phyloP scores from a whole-genome alignment of 2,113 vertebrate genomes.

The Chunga burmeisteri region DNA sequence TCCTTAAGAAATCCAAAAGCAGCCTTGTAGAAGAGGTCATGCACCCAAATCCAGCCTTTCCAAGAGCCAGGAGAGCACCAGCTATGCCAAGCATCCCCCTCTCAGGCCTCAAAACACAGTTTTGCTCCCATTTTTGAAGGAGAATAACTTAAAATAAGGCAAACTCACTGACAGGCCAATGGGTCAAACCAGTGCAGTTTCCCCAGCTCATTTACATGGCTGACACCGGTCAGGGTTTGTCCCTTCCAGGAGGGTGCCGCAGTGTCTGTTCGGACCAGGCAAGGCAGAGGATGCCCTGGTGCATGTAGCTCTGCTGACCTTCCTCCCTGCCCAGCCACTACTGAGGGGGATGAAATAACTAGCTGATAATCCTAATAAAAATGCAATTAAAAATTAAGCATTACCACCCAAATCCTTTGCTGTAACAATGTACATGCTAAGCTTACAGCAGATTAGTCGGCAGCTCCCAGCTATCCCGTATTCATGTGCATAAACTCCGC shows the following conservation, averaged over 20 bases:
- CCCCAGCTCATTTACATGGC: neutral
- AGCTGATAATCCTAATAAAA: conserved; percentile 16
- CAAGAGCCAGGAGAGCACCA: neutral
- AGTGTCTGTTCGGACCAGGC: neutral
- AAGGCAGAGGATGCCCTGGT: neutral
- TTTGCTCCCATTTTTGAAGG: neutral
- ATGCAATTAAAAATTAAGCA: neutral
- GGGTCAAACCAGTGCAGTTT: neutral
- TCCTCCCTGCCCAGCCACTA: neutral
- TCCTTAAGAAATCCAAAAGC: neutral
- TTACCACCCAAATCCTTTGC: neutral
- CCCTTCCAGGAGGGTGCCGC: fast-evolving
- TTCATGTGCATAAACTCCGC: neutral
- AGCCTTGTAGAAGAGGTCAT: neutral
- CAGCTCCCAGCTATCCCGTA: neutral
- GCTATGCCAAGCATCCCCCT: neutral
- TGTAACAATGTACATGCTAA: neutral
- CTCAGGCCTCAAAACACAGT: neutral
- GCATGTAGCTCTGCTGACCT: neutral
- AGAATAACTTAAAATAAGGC: neutral
- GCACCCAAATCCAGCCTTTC: neutral
- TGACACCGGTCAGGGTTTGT: neutral
- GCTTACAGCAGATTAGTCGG: neutral
- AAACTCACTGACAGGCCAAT: neutral
- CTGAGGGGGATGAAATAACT: neutral